phyloP scores from a whole-genome alignment of 2,113 vertebrate species.

The Serinus canaria region DNA sequence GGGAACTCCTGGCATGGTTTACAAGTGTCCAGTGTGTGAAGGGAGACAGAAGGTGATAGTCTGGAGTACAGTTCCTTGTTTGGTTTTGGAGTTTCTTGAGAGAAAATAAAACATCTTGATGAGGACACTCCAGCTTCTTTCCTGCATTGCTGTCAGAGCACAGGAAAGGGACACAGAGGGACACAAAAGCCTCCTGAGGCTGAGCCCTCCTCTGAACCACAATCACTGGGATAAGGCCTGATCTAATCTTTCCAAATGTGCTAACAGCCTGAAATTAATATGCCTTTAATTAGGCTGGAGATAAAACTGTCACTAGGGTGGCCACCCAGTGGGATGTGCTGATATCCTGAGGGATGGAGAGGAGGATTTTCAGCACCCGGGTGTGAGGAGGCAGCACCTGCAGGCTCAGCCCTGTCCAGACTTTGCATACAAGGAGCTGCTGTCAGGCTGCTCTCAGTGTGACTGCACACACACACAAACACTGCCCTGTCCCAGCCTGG shows the following conservation, averaged over 20 bases:
- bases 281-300: background rate
- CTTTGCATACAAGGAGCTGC: background rate
- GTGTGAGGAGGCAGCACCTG: background rate
- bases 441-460: background rate
- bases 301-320: background rate
- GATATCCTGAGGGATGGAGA: background rate
- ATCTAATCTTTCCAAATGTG: constrained; percentile 18
- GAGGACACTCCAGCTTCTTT: background rate
- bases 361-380: background rate
- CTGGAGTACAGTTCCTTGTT: background rate
- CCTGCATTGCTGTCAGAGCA: background rate
- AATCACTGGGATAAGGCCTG: background rate
- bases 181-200: background rate
- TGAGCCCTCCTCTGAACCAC: background rate
- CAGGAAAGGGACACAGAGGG: background rate
- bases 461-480: background rate
- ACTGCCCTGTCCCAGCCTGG: background rate
- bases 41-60: background rate
- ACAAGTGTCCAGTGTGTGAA: fast-evolving
- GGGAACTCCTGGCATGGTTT: fast-evolving
- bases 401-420: background rate
- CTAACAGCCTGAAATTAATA: constrained; percentile 26
- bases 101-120: background rate
- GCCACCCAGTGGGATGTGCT: background rate
- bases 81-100: background rate